Percentiles rank a stretch among this genome's conserved stretches.
Conservation (phyloP, 2,888 invertebrate genomes). For the Watsonalla binaria region DNA sequence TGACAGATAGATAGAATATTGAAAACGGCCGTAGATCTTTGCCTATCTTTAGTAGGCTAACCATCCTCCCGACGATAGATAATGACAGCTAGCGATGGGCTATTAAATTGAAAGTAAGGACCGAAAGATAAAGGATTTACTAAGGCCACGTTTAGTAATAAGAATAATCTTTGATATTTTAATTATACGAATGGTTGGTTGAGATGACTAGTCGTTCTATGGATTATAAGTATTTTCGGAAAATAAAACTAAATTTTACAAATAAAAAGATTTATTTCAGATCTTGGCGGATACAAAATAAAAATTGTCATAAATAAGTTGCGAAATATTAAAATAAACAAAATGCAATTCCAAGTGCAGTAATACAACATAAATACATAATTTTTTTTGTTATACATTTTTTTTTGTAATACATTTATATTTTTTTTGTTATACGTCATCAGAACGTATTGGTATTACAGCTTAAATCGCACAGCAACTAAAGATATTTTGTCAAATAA, state of each 20-base stretch:
- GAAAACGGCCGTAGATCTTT: too few relatives aligned
- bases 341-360: constrained; percentile 58
- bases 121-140: too few relatives aligned
- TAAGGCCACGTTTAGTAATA: too few relatives aligned
- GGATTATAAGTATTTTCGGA: too few relatives aligned
- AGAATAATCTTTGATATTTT: too few relatives aligned
- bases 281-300: constrained; percentile 44
- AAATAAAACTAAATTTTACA: constrained; percentile 15
- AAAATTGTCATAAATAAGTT: constrained; percentile 42
- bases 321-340: constrained; percentile 34
- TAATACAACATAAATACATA: constrained; percentile 15
- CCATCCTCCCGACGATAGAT: too few relatives aligned
- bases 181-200: too few relatives aligned
- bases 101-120: too few relatives aligned
- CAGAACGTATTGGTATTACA: constrained; percentile 9
- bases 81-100: too few relatives aligned
- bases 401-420: constrained; percentile 1
- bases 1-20: too few relatives aligned
- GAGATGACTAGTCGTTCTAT: too few relatives aligned
- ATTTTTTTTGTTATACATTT: constrained; percentile 7
- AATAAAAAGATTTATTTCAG: constrained; percentile 55
- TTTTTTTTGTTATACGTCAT: constrained; percentile 2
- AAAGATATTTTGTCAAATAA: constrained; percentile 13
- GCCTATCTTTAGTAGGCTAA: too few relatives aligned
- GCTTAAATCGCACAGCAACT: constrained; percentile 39